These are phyloP conservation scores for Tenthredo scrophulariae DNA, from an alignment of 2,888 invertebrate species.

Conservation along the genomic window DNA sequence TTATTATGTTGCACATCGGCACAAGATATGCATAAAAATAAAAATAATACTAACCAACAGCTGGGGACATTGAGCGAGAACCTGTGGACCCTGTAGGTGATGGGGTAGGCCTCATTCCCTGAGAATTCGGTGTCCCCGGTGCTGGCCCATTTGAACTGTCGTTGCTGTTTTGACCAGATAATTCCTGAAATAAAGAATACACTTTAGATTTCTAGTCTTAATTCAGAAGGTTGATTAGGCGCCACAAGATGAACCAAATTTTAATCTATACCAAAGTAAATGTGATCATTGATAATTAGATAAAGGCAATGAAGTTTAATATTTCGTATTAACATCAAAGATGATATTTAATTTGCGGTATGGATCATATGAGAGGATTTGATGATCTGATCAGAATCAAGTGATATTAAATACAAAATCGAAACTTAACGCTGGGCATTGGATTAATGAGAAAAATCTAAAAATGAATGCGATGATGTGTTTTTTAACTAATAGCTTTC, in stretches of 20 bases:
- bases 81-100: slow-evolving; percentile 96
- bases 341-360: not conserved
- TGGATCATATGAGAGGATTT: not conserved
- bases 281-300: not conserved
- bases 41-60: slow-evolving; percentile 89
- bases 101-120: slow-evolving; percentile 94
- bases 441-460: not conserved
- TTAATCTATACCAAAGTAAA: not conserved
- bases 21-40: not conserved
- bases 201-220: slow-evolving; percentile 33
- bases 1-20: not conserved
- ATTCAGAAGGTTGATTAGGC: not conserved
- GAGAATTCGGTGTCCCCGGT: slow-evolving; percentile 85
- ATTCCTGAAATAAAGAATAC: slow-evolving; percentile 82
- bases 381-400: not conserved
- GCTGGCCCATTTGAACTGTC: slow-evolving; percentile 88
- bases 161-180: slow-evolving; percentile 92
- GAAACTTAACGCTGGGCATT: not conserved
- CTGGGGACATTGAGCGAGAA: slow-evolving; percentile 98
- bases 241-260: not conserved
- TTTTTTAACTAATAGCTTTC: not conserved
- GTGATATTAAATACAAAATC: not conserved
- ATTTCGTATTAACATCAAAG: not conserved
- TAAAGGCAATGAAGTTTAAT: not conserved
- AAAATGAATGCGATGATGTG: not conserved